Base-by-base conservation (phyloP, 2,797 vertebrate genomes). In the Telmatherina bonti region DNA sequence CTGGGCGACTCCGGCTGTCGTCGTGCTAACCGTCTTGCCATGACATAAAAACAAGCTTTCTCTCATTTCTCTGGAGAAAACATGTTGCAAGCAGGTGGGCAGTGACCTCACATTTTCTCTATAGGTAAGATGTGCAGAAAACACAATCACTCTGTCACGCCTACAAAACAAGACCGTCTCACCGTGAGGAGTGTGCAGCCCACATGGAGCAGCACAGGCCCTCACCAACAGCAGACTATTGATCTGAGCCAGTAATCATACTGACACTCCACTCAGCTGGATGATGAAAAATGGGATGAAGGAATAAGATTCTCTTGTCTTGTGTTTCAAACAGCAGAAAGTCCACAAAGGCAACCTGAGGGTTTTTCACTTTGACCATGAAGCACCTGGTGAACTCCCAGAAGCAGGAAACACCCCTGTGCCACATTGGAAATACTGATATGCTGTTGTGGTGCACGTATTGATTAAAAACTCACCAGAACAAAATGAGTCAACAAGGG, bases 241-340 rank as follows among this genome's bases (percentile, higher is more conserved):
- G 88, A 89, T 90, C 76, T 35, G 81, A 78, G 76, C 53, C 74
- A 55, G 85, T 84, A 83, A 68, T 78, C 82, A 70, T 31, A 63
- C 80, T 29, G 77, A 85, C 83, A 72, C 85, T 49, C 73, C 84
- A 83, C 81, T 81, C 86, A 70, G 78, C 72, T 77, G 81, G 76
- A 75, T 87, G 81, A 91, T 90, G 79, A 74, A 79, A 85, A 85
- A 86, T 78, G 79, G 52, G 71, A 75, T 72, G 85, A 85, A 57
- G 58, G 52, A 29, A 58, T 52, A 47, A 62, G 62, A 83, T 76
- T 78, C 49, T 69, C 60, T 35, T 9, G 58, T 67, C 55, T 82
- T 64, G 29, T 38, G 61, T 76, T 68, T 82, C 61, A 81, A 78
- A 68, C 64, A 78, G 78, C 72, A 77, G 70, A 64, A 67, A 41